Conservation (phyloP, 2,888 invertebrate species). For the Masnerella sp. region DNA sequence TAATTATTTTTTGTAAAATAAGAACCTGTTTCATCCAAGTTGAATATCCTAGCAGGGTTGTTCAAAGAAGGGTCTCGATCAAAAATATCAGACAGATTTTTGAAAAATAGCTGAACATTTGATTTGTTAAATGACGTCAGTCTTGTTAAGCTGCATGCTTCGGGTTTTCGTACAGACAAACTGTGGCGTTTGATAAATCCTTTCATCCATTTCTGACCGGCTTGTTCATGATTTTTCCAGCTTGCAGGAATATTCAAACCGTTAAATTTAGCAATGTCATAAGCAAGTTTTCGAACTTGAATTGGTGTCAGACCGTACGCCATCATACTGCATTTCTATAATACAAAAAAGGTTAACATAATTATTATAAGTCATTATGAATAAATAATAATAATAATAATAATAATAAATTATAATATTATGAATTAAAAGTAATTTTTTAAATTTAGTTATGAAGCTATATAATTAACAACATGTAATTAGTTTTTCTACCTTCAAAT, state of each 20-base stretch:
- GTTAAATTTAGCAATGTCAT: constrained; percentile 5
- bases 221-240: constrained; percentile 2
- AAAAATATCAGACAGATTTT: constrained; percentile 6
- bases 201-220: constrained; percentile 9
- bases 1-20: background rate
- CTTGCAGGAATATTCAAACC: background rate
- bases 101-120: background rate
- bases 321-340: constrained; percentile 11
- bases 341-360: background rate
- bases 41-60: constrained; percentile 4
- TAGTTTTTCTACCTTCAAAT: constrained; percentile 3
- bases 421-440: background rate
- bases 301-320: constrained; percentile 7
- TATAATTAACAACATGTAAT: background rate
- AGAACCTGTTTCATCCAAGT: constrained; percentile 18
- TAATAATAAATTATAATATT: background rate
- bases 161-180: constrained; percentile 7
- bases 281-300: constrained; percentile 5
- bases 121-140: constrained; percentile 7
- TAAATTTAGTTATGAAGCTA: background rate
- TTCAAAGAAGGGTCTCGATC: background rate
- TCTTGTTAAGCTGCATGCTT: constrained; percentile 18
- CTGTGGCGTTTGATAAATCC: constrained; percentile 2
- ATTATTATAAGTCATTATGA: constrained; percentile 1
- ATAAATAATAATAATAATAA: constrained; percentile 3